Evolutionary conservation across 2,888 invertebrate species (phyloP).

Genomic region (Nineta flava): DNA sequence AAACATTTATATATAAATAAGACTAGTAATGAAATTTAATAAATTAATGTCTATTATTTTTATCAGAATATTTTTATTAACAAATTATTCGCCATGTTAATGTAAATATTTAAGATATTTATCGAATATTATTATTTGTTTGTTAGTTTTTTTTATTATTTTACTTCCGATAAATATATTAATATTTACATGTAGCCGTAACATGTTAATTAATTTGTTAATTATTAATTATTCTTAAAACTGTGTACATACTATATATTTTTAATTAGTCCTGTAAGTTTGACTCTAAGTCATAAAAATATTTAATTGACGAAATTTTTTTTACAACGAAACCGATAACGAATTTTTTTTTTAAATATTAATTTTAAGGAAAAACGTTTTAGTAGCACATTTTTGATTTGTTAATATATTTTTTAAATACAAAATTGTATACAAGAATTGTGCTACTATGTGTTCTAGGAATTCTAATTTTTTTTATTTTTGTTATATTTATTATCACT

Average conservation of each 20-base stretch:
- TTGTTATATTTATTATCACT: no score
- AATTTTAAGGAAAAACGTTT: neutral
- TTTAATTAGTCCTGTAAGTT: neutral
- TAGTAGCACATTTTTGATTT: neutral
- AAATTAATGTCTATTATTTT: neutral
- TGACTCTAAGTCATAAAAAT: slow-evolving; percentile 4
- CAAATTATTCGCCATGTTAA: neutral
- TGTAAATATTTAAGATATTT: neutral
- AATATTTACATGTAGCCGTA: neutral
- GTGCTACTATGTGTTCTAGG: no score
- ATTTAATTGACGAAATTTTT: neutral
- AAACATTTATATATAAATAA: neutral
- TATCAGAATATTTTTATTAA: neutral
- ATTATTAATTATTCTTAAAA: neutral
- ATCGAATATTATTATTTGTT: neutral
- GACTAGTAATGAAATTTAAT: neutral
- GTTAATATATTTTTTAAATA: no score
- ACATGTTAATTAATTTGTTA: neutral
- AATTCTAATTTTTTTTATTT: no score
- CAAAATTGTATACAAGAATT: no score
- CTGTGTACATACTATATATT: neutral
- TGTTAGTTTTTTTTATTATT: neutral
- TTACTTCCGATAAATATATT: neutral
- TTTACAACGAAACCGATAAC: slow-evolving; percentile 1
- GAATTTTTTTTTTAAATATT: neutral